Base-by-base conservation (phyloP, 2,888 invertebrate genomes). In the Phalera bucephala region DNA sequence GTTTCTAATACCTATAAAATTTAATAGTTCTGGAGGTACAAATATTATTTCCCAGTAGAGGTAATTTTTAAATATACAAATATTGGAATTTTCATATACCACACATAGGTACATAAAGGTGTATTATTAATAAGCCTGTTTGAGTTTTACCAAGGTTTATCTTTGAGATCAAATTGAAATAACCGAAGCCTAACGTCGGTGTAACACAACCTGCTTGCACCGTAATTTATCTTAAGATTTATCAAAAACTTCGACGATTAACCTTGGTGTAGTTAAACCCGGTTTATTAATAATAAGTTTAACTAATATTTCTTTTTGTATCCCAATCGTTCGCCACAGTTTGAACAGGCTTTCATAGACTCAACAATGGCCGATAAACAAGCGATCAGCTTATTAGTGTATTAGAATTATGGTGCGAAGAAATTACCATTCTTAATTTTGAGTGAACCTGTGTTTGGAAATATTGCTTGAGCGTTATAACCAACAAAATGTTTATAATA, bases 321-420 rank as follows among this genome's bases (percentile, higher is more conserved):
- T 7, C 17, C 7, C 13, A 34, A 41, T 52, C 43, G 40, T 30
- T 53, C 41, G 44, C 22, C 34, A 44, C 40, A 47, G 33, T 45
- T 45, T 29, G 20, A 12, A 13, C 14, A 27, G 4, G 20, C 29
- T 19, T 31, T 21, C 30, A 31, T 52, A 42, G 28, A 5, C 50
- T 45, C 47, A 58, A 57, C 62, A 57, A 53, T 57, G 57, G 62
- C 62, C 61, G 36, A 38, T 32, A 45, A 39, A 28, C 14, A 23
- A 60, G 59, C 62, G 34, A 41, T 43, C 33, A 49, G 59, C 56
- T 46, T 59, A 49, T 60, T 55, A 60, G 63, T 62, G 60, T 40
- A 39, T 60, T 45, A 44, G 51, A 47, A 46, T 31, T 36, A 52
- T 55, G 52, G 59, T 60, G 59, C 59, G n/a, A 62, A 34, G 40